Base-by-base conservation (phyloP, 2,888 invertebrate species). In the Holacanthella duospinosa region DNA sequence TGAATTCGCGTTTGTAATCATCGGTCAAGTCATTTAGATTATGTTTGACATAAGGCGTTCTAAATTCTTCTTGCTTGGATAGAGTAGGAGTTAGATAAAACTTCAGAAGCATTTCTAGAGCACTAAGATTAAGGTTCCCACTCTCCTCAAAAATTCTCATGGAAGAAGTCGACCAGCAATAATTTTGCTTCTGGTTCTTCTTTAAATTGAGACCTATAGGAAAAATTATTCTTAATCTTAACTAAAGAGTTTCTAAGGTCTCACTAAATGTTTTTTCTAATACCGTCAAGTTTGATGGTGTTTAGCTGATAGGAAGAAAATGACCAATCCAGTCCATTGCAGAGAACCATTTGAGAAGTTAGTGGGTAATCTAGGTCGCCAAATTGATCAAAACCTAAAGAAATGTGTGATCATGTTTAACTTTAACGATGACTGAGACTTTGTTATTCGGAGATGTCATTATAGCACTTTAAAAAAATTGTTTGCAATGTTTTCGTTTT, bases 281-380 rank as follows among this genome's bases (percentile, higher is more conserved):
- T 68, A 71, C 71, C 24, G 21, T 64, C 64, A 36, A 72, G 48
- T 29, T 61, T 56, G 19, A 71, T 66, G 0, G 93, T 95, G 76
- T 99, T 99, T 63, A 99, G 78, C 77, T 99, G 97, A 76, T 95
- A 97, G 19, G 86, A 83, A 75, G 87, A 89, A 70, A 96, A 87
- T 0, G 88, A 87, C 85, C 90, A 93, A 2, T 82, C 76, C 69
- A 87, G 84, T 0, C 97, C 96, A 78, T 97, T 88, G 0, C 93
- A 91, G 44, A 95, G 81, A 19, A 93, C 80, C 21, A 88, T 86
- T 82, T 97, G 96, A 2, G 90, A 88, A 0, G 86, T 84, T 62
- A 96, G 77, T 0, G 99, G 97, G 76, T 94, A 93, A 0, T 90
- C 92, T 24, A 95, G 74, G 70, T 97, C 96, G 72, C 89, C 88